Evolutionary conservation across 2,113 vertebrate species (phyloP).

Genomic region (Saccopteryx bilineata): DNA sequence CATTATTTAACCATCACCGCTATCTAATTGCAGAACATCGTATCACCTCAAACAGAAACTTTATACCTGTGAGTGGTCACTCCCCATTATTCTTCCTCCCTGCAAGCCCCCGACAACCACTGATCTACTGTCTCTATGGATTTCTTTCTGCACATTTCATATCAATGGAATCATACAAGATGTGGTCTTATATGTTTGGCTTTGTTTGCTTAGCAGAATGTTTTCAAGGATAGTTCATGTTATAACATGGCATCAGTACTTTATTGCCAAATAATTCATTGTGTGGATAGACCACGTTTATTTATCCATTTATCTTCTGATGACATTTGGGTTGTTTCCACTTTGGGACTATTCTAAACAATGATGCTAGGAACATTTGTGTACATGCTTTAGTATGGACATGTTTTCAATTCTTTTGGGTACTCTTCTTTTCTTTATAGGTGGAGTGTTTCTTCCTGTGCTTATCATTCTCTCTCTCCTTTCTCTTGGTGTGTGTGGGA

Average conservation of each 20-base stretch:
- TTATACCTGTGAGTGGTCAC: not conserved
- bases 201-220: too few relatives aligned
- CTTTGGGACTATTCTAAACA: not conserved
- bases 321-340: not conserved
- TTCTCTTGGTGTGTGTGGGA: not conserved
- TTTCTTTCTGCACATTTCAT: too few relatives aligned
- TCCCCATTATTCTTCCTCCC: not conserved
- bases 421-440: not conserved
- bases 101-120: not conserved
- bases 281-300: not conserved
- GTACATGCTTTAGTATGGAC: not conserved
- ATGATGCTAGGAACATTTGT: not conserved
- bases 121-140: too few relatives aligned
- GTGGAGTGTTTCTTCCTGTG: not conserved
- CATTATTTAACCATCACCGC: not conserved
- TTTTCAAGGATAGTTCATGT: too few relatives aligned
- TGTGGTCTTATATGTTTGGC: too few relatives aligned
- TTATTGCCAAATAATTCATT: slow-evolving; percentile 15
- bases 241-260: not conserved
- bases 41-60: not conserved
- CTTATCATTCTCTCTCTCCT: slow-evolving; percentile 25
- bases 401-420: not conserved
- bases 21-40: not conserved
- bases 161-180: too few relatives aligned
- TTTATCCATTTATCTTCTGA: not conserved